These are phyloP conservation scores for Ceriagrion tenellum DNA, from an alignment of 2,888 invertebrate species.

Conservation along the genomic window DNA sequence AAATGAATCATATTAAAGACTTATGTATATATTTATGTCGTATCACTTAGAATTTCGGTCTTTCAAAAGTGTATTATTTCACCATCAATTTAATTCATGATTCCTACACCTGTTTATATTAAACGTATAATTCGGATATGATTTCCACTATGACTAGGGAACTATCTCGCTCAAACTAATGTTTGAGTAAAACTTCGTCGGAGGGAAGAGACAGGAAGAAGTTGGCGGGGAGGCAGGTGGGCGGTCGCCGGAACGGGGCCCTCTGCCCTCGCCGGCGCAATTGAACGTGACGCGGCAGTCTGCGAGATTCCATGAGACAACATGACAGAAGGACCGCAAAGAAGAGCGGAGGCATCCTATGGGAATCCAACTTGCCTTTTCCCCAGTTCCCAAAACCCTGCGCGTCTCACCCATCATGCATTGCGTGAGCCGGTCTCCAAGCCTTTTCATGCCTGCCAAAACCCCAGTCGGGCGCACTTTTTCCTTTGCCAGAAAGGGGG, in stretches of 20 bases:
- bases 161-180: too few species aligned
- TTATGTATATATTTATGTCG: too few species aligned
- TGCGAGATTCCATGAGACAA: constrained; percentile 45
- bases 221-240: background rate
- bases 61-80: too few species aligned
- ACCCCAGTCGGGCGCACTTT: background rate
- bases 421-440: background rate
- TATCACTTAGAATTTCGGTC: too few species aligned
- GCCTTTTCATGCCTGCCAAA: background rate
- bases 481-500: background rate
- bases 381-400: background rate
- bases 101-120: too few species aligned
- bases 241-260: background rate
- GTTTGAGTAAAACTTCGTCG: background rate
- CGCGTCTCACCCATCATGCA: background rate
- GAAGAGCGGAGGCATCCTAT: background rate
- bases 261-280: background rate
- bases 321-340: constrained; percentile 36
- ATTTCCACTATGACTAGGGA: too few species aligned
- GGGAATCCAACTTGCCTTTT: background rate
- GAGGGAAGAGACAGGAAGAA: background rate
- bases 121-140: too few species aligned
- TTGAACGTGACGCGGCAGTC: constrained; percentile 40
- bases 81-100: too few species aligned
- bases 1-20: too few species aligned